Evolutionary conservation across 2,113 vertebrate genomes (phyloP), one percentile per base, ranked within the genome.

Genomic region (Cryptomyrus ogoouensis): DNA sequence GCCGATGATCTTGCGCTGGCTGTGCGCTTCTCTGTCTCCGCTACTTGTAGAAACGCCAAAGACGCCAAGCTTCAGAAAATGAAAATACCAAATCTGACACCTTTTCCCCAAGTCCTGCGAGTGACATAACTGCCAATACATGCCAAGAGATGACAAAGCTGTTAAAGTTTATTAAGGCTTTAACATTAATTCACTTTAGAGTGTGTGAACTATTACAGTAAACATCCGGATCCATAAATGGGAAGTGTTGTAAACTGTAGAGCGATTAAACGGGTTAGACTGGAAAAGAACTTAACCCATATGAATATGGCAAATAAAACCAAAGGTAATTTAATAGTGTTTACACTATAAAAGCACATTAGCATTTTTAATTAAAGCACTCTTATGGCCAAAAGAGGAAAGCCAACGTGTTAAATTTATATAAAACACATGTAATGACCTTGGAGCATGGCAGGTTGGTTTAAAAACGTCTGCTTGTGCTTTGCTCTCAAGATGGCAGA

Each of bases 151-250:
- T 80, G 35, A 35, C 15, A 77, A 19, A 80, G 31, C 74, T 42
- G 17, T 80, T 42, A 80, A 80, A 80, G 35, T 80, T 80, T 80
- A 80, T 80, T 80, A 19, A 80, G 35, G 35, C 74, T 39, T 80
- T 80, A 80, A 42, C 31, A 42, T 42, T 80, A 80, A 42, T 42
- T 80, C 31, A 17, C 35, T 80, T 80, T 42, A 80, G 31, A 42
- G 31, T 77, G 70, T 19, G 70, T 8, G 74, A 42, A 80, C 74
- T 80, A 80, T 80, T 80, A 80, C 74, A 39, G 74, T 80, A 80
- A 80, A 80, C 74, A 80, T 80, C 74, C 74, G 35, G 74, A 80
- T 80, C 74, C 35, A 80, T 80, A 42, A 80, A 80, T 19, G n/a
- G 31, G 17, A 19, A 42, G 35, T 7, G 17, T 19, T 80, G 74